Evolutionary conservation across 2,113 vertebrate genomes (phyloP), one percentile per base, ranked within the genome.

Genomic region (Setophaga kirtlandii): DNA sequence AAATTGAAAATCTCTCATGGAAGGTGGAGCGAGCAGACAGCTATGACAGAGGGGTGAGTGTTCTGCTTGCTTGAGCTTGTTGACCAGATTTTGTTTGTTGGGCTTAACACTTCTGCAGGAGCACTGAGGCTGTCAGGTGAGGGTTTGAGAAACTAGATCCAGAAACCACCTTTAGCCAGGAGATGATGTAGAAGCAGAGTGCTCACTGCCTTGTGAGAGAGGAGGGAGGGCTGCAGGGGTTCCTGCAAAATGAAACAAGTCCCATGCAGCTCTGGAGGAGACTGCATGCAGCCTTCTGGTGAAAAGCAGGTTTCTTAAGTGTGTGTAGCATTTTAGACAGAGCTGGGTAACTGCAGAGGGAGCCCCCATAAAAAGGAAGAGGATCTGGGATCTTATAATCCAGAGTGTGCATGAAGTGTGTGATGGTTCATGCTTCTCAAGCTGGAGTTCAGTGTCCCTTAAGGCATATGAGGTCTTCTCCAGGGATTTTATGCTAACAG

Each of bases 1-100:
- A 99, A 98, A 99, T 99, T 37, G 99, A 99, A 97, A 99, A 99
- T 97, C 97, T 99, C 91, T 99, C 99, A 0, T 99, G 99, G 99
- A 99, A 99, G 95, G 99, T 99, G 97, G 99, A 99, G 89, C 98
- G 99, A 93, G 99, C 99, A 6, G 99, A 99, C 98, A 99, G 97
- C 98, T 99, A 99, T 42, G 99, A 99, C 96, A 98, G 99, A 98
- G 99, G 99, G 97, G 99, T 99, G 92, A 98, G 98, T 89, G 59
- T 80, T 94, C 44, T 67, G 35, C 64, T 74, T 79, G 39, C 75
- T 80, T 82, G 21, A 71, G 69, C 33, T 41, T 56, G 14, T 42
- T 93, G 79, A 59, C 25, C 39, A 46, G 50, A 27, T 59, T 92
- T 76, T 71, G 23, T 70, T 83, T n/a, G 13, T 67, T 83, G 68